A percentile compares a stretch with the other conserved stretches of the same genome.
These are phyloP conservation scores for Cabera pusaria DNA, from an alignment of 2,888 invertebrate genomes.

Conservation along the genomic window DNA sequence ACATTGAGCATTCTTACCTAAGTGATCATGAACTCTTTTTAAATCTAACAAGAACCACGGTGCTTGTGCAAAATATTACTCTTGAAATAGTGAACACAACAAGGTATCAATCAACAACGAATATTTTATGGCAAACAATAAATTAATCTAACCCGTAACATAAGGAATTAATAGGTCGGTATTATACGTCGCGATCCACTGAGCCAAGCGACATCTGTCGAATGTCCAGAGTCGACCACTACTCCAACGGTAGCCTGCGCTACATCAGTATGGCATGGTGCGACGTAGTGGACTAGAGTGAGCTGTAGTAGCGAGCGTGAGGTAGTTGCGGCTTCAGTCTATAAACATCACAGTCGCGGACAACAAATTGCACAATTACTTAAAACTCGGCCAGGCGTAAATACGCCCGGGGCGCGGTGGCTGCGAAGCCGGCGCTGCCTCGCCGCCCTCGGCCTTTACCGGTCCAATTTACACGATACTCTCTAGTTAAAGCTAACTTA, in stretches of 20 bases:
- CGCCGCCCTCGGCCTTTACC: conserved; percentile 60
- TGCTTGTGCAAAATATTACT: conserved; percentile 70
- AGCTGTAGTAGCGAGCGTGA: conserved; percentile 76
- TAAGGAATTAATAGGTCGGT: conserved; percentile 56
- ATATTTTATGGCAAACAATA: conserved; percentile 75
- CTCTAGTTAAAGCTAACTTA: conserved; percentile 79
- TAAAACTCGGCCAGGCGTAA: conserved; percentile 65
- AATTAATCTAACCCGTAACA: conserved; percentile 64
- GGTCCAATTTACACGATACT: conserved; percentile 63
- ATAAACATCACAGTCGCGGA: conserved; percentile 87
- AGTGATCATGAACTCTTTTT: conserved; percentile 55
- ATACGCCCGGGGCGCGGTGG: conserved; percentile 50
- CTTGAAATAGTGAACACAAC: conserved; percentile 63
- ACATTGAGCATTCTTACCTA: conserved; percentile 77
- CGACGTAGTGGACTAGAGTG: conserved; percentile 77
- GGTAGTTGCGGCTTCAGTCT: conserved; percentile 85
- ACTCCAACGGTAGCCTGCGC: conserved; percentile 10
- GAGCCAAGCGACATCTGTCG: conserved; percentile 58
- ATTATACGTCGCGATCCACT: conserved; percentile 63
- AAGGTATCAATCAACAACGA: conserved; percentile 64
- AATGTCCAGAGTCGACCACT: conserved; percentile 27
- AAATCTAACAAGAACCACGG: conserved; percentile 64
- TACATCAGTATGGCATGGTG: conserved; percentile 43
- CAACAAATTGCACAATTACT: conserved; percentile 77
- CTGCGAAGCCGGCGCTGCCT: conserved; percentile 52